These are phyloP conservation scores for Archilochus colubris DNA, from an alignment of 2,113 vertebrate genomes.

Conservation along the genomic window DNA sequence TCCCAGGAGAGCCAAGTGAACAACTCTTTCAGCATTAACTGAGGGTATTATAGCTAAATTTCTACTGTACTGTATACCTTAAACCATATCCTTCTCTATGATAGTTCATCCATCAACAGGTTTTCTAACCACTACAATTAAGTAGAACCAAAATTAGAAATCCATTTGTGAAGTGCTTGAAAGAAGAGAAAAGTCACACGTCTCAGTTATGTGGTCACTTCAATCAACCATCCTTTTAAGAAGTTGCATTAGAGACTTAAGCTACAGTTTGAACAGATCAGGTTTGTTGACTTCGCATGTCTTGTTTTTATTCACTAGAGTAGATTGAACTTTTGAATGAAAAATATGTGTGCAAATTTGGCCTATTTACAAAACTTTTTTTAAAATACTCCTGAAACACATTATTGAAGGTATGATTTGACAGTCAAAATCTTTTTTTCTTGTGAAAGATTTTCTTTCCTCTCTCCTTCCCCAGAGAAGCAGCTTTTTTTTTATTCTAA, in stretches of 20 bases:
- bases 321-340: background rate
- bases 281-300: background rate
- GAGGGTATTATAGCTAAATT: background rate
- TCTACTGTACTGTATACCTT: background rate
- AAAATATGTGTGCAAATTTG: background rate
- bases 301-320: background rate
- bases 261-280: background rate
- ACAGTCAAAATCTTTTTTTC: background rate
- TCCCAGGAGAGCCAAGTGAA: background rate
- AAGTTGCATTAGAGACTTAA: background rate
- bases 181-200: background rate
- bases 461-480: background rate
- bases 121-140: background rate
- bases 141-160: constrained; percentile 13
- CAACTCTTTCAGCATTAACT: constrained; percentile 11
- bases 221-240: background rate
- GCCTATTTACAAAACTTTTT: background rate
- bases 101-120: background rate
- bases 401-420: background rate
- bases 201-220: background rate
- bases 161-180: background rate
- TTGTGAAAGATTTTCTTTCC: background rate
- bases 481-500: background rate
- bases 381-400: background rate
- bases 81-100: background rate